phyloP scores from a whole-genome alignment of 2,888 invertebrate species.

The Drosophila demipolita region DNA sequence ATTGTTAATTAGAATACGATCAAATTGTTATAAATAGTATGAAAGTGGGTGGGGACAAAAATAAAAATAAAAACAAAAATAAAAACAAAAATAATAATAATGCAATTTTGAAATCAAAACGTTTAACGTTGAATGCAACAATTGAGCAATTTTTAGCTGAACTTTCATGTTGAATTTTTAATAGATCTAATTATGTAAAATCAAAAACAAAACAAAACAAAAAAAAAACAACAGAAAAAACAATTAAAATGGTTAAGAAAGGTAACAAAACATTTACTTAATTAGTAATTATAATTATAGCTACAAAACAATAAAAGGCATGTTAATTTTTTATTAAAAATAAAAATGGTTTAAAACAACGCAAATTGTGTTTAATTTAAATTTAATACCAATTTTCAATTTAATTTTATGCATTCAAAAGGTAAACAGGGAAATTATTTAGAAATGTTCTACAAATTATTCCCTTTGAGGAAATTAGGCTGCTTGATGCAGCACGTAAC shows the following conservation, averaged over 20 bases:
- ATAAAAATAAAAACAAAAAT: slow-evolving; percentile 2
- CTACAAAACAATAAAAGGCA: slow-evolving; percentile 65
- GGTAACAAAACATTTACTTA: slow-evolving; percentile 72
- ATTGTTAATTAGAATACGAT: slow-evolving; percentile 60
- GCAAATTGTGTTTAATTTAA: neutral
- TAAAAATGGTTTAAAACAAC: slow-evolving; percentile 75
- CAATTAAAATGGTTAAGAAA: slow-evolving; percentile 46
- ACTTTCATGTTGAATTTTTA: slow-evolving; percentile 72
- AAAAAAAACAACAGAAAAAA: slow-evolving; percentile 44
- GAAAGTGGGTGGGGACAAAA: slow-evolving; percentile 33
- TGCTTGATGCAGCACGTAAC: slow-evolving; percentile 14
- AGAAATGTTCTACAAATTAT: neutral
- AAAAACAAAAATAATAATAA: slow-evolving; percentile 8
- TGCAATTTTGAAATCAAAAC: slow-evolving; percentile 52
- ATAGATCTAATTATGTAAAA: slow-evolving; percentile 59
- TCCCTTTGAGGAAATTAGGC: slow-evolving; percentile 2
- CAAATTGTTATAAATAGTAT: slow-evolving; percentile 52
- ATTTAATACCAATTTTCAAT: neutral
- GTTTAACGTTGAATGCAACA: slow-evolving; percentile 68
- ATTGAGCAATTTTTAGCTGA: slow-evolving; percentile 73
- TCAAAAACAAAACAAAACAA: slow-evolving; percentile 23
- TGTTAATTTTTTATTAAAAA: slow-evolving; percentile 78
- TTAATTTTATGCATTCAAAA: neutral
- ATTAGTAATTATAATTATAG: slow-evolving; percentile 71
- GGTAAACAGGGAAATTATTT: neutral